Evolutionary conservation across 2,113 vertebrate species (phyloP), one percentile per base, ranked within the genome.

Genomic region (Gymnorhina tibicen): DNA sequence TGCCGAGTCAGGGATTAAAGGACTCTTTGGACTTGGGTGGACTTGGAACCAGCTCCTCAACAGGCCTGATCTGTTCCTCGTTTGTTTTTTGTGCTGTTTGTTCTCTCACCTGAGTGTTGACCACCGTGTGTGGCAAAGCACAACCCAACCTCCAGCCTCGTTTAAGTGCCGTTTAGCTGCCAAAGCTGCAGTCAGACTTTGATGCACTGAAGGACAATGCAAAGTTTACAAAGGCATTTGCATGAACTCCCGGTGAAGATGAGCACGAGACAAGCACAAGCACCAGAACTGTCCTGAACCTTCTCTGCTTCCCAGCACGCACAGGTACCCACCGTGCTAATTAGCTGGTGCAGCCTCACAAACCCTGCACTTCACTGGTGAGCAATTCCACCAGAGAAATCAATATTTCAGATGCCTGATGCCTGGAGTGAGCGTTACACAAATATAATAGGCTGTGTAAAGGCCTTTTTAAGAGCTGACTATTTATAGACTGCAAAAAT

Each of bases 401-500:
- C 89, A 52, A 35, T 88, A 91, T 76, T 81, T 73, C 72, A 63
- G 68, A 15, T 50, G 59, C 77, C 79, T 17, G 49, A 12, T 60
- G 60, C 79, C 81, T n/a, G 27, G 19, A 41, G 44, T 0, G 6
- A 87, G 84, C 28, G 47, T 68, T 83, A 44, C 75, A 20, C 52
- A 33, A 73, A 83, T 86, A 79, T 44, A 95, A 95, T 24, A 41
- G 73, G 72, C 77, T 56, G 53, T 9, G n/a, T 56, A 55, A 90
- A 85, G 60, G 69, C 27, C 76, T 67, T 74, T 79, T 64, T 47
- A 80, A 73, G 50, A 84, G 79, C 64, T 85, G 55, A 72, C 53
- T 89, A 67, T 93, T 89, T 94, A 93, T 73, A 90, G 75, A 55
- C 59, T 87, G 44, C 59, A 83, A 85, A 95, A 90, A 87, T 44